phyloP scores from a whole-genome alignment of 2,113 vertebrate species.

The Ameiurus melas region DNA sequence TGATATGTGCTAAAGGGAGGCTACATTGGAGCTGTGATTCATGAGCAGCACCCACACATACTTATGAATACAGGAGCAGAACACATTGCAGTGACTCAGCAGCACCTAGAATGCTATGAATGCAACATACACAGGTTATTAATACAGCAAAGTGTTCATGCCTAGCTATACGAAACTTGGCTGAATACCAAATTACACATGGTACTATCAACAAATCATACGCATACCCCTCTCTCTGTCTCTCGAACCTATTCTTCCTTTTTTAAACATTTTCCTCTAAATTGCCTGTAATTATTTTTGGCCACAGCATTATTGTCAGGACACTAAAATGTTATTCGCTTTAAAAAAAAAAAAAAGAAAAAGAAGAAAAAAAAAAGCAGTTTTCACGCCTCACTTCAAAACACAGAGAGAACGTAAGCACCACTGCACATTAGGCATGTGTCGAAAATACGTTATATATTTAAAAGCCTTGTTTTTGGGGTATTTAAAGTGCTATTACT shows the following conservation, averaged over 20 bases:
- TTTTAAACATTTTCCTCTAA: not conserved
- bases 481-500: not conserved
- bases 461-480: not conserved
- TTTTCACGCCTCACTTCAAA: not conserved
- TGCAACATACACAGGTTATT: not conserved
- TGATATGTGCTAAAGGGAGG: slow-evolving; percentile 21
- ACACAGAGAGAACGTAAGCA: not conserved
- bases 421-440: no score
- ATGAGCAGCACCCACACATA: slow-evolving; percentile 25
- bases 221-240: not conserved
- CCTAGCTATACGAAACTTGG: not conserved
- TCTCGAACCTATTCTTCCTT: not conserved
- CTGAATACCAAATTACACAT: not conserved
- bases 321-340: not conserved
- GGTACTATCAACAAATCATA: not conserved
- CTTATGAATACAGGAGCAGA: slow-evolving; percentile 4
- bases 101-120: not conserved
- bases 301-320: not conserved
- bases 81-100: slow-evolving; percentile 22
- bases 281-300: not conserved
- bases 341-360: not conserved
- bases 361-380: not conserved
- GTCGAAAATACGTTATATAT: not conserved
- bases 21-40: not conserved
- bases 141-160: not conserved